phyloP scores from a whole-genome alignment of 2,113 vertebrate species.

The Orycteropus afer region DNA sequence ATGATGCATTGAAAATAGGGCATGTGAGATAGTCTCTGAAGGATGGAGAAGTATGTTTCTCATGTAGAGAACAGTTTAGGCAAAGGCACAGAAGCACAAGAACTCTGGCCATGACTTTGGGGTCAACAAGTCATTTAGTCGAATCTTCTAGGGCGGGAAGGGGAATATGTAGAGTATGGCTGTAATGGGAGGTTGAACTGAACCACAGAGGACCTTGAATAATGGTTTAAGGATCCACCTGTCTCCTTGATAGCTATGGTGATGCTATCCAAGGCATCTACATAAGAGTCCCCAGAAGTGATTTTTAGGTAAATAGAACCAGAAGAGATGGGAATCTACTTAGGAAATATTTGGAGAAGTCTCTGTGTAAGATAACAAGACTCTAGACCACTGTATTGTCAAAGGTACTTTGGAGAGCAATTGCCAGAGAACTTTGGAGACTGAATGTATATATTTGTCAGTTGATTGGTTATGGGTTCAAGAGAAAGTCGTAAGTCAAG shows the following conservation, averaged over 20 bases:
- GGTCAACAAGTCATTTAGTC: not conserved
- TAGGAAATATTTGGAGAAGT: not conserved
- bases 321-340: not conserved
- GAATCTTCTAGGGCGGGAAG: not conserved
- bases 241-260: not conserved
- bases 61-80: not conserved
- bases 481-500: not conserved
- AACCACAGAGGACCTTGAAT: not conserved
- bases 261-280: not conserved
- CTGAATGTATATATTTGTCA: not conserved
- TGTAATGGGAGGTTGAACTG: not conserved
- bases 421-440: not conserved
- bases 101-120: not conserved
- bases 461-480: not conserved
- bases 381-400: not conserved
- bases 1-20: not conserved
- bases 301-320: not conserved
- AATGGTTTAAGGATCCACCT: not conserved
- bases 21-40: not conserved
- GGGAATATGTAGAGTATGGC: rapidly evolving
- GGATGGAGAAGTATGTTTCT: not conserved
- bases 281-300: not conserved
- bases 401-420: not conserved
- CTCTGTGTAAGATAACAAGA: not conserved
- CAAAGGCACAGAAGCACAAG: not conserved